Evolutionary conservation across 2,113 vertebrate species (phyloP), one percentile per base, ranked within the genome.

Genomic region (Hoplias malabaricus): DNA sequence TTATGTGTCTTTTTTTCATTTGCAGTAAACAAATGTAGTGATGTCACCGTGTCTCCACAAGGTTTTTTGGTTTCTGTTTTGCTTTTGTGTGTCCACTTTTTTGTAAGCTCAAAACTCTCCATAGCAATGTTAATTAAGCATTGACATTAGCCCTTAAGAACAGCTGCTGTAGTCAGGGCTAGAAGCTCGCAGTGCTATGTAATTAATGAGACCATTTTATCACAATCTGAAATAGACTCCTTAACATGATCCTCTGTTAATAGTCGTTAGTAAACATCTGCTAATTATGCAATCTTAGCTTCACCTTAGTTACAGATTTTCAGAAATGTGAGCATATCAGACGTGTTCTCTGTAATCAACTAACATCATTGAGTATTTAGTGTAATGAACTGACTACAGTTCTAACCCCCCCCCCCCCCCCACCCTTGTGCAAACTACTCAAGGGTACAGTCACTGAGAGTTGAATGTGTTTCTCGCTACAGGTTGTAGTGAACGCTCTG

Each of bases 401-500:
- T 23, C 14, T 68, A 46, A 68, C 9, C 23, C 40, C 46, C 48
- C 31, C 14, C 53, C 14, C 46, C 29, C 43, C 9, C 23, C 40
- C 46, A 29, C 31, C 14, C 53, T 4, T 70, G 13, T 70, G 29
- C 34, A 54, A 3, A 10, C 33, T 7, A 29, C 0, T 12, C 23
- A n/a, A 9, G 8, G 16, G n/a, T n/a, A 2, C 21, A 59, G 36
- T 9, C 31, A 62, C 5, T 46, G 21, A 77, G 8, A 57, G 23
- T 2, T 70, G 13, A 50, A 36, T 27, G 14, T 72, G 3, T 75
- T 36, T 79, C 31, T 73, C 36, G 1, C 21, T 34, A 9, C 83
- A 99, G 98, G 98, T 99, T 21, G 98, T 99, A 79, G 96, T 99
- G 72, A 99, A 99, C 78, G 97, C 97, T 6, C 92, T 99, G n/a